Base-by-base conservation (phyloP, 2,113 vertebrate genomes). In the Megaceryle torquata region DNA sequence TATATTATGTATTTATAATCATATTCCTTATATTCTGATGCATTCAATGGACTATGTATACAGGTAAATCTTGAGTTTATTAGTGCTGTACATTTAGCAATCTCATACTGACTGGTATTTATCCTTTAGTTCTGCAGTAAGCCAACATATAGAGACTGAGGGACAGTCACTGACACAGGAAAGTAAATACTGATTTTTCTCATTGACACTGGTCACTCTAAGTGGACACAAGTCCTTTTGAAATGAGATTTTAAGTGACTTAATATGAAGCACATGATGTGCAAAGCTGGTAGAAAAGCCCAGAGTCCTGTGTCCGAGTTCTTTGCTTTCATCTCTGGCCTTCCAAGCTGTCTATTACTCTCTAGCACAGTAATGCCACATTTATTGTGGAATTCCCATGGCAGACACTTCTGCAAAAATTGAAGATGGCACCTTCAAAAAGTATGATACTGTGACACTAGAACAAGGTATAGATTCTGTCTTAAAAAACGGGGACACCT, bases 401-500 rank as follows among this genome's bases (percentile, higher is more conserved):
- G 10, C 31, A 14, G 6, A 39, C 13, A 1, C n/a, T 56, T 44
- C 2, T n/a, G 9, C 20, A 53, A 51, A 46, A 43, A 65, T 44
- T 46, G 39, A 53, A 61, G 65, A 37, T 48, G 11, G 10, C 26
- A 17, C 5, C 29, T 82, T n/a, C 16, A 29, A 56, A 75, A n/a
- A 31, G 8, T 4, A 3, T 1, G 6, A 18, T 48, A 4, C 5
- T 3, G 11, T 16, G 15, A 6, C 3, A 1, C 4, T 57, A 28
- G 80, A 75, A 33, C 9, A n/a, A 60, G 41, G 17, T 43, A 5
- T 35, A 0, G 11, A 26, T 33, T 74, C 21, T 75, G 63, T 29
- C 9, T 50, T 77, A 31, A 37, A 43, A 64, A 35, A 6, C 37
- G 17, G 1, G 3, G 10, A 33, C 37, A 48, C 50, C 24, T 51